A percentile compares a stretch with the other conserved stretches of the same genome.
Evolutionary conservation across 2,797 vertebrate species (phyloP).

Genomic region (Megalops cyprinoides): DNA sequence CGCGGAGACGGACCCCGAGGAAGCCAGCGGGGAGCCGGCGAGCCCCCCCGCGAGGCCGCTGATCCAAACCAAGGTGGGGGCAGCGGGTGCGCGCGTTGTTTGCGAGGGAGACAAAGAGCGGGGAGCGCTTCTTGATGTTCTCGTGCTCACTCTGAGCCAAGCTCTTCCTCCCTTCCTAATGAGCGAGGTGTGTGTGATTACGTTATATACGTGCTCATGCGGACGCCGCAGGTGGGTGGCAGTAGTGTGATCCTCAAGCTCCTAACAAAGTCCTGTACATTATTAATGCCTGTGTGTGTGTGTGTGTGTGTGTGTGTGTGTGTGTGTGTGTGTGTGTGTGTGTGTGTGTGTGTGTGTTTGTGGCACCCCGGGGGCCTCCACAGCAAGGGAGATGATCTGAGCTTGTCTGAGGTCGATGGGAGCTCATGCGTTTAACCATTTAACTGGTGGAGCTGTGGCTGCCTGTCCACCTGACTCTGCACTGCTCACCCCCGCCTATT

Average conservation of each 20-base stretch:
- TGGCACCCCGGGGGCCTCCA: not conserved
- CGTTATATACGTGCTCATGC: not conserved
- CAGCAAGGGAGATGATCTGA: constrained; percentile 1
- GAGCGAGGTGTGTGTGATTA: not conserved
- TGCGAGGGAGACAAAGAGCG: not conserved
- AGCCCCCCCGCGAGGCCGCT: constrained; percentile 11
- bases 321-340: not conserved
- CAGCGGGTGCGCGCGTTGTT: not conserved
- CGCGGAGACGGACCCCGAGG: not conserved
- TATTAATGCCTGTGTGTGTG: constrained; percentile 12
- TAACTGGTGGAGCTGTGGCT: not conserved
- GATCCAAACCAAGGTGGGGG: constrained; percentile 41
- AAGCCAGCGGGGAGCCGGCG: not conserved
- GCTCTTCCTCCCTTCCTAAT: not conserved
- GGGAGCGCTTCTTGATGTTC: not conserved
- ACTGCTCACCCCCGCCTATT: not conserved
- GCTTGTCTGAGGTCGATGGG: constrained; percentile 10
- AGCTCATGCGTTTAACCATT: constrained; percentile 5
- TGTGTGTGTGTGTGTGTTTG: not conserved
- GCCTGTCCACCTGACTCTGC: not conserved
- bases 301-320: not conserved
- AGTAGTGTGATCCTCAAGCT: not conserved
- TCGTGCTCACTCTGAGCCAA: not conserved
- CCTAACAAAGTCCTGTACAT: constrained; percentile 12
- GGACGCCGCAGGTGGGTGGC: not conserved